These are phyloP conservation scores for Siphamia tubifer DNA, from an alignment of 2,113 vertebrate genomes.

Conservation along the genomic window DNA sequence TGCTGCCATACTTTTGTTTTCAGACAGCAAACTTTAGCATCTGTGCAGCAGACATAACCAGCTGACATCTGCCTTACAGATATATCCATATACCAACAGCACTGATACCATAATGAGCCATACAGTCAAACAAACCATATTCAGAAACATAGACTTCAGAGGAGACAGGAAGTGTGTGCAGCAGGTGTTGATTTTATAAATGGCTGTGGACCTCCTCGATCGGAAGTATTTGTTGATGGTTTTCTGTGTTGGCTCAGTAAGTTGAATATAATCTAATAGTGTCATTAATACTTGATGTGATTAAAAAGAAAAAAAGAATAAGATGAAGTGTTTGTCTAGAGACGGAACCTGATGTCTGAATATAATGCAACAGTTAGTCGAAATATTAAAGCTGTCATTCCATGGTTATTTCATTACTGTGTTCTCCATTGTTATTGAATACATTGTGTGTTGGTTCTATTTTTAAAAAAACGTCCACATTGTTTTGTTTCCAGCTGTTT, in stretches of 20 bases:
- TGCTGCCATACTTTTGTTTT: conserved; percentile 51
- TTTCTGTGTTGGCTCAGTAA: conserved; percentile 6
- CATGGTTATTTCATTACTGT: no score
- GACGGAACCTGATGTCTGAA: no score
- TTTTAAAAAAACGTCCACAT: no score
- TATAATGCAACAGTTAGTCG: no score
- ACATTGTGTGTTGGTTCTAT: no score
- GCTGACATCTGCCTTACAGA: conserved; percentile 70
- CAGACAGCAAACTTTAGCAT: conserved; percentile 39
- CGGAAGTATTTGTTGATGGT: conserved; percentile 16
- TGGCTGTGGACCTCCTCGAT: background rate
- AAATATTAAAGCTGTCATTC: no score
- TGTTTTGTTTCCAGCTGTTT: no score
- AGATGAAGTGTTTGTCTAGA: no score
- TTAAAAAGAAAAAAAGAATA: no score
- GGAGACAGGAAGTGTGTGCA: conserved; percentile 21
- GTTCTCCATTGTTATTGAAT: no score
- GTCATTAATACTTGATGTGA: conserved; percentile 28
- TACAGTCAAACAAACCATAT: conserved; percentile 51
- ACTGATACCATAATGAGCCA: conserved; percentile 35
- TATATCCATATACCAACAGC: conserved; percentile 37
- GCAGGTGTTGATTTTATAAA: conserved; percentile 50
- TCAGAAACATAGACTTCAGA: conserved; percentile 37
- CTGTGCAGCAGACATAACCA: conserved; percentile 55
- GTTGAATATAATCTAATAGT: conserved; percentile 22